These are phyloP conservation scores for Lucilia cuprina DNA, from an alignment of 1,140 invertebrate species.

Conservation along the genomic window DNA sequence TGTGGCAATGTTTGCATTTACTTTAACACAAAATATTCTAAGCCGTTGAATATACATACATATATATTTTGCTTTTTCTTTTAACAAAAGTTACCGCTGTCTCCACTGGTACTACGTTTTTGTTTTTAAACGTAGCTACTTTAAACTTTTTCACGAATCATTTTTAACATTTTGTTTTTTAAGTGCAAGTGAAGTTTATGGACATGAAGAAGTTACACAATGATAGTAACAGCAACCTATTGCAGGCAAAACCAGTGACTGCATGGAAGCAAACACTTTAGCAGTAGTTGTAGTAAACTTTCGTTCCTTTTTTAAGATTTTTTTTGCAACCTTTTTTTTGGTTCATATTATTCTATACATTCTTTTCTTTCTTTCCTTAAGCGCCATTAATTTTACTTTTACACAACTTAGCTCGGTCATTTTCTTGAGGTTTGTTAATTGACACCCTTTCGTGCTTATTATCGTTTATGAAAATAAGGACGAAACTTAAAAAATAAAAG, in stretches of 20 bases:
- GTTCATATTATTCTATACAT: neutral
- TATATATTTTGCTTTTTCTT: neutral
- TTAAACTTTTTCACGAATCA: conserved; percentile 1
- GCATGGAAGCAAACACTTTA: neutral
- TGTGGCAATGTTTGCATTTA: neutral
- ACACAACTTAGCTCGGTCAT: conserved; percentile 28
- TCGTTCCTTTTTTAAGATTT: neutral
- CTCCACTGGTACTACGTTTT: neutral
- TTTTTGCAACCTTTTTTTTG: neutral
- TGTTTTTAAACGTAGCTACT: conserved; percentile 10
- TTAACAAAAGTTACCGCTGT: neutral
- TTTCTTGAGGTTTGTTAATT: conserved; percentile 32
- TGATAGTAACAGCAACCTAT: neutral
- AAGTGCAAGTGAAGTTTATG: conserved; percentile 14
- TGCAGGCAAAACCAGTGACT: neutral
- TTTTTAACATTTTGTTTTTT: neutral
- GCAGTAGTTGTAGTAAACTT: neutral
- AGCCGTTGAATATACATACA: neutral
- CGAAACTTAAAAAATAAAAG: neutral
- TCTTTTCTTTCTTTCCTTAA: neutral
- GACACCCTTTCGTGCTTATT: conserved; percentile 30
- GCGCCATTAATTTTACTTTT: conserved; percentile 33
- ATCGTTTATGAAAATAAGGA: conserved; percentile 3
- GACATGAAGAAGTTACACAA: neutral
- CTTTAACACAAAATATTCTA: neutral